These are phyloP conservation scores for Lemur catta DNA, from an alignment of 2,797 vertebrate species.

Conservation along the genomic window DNA sequence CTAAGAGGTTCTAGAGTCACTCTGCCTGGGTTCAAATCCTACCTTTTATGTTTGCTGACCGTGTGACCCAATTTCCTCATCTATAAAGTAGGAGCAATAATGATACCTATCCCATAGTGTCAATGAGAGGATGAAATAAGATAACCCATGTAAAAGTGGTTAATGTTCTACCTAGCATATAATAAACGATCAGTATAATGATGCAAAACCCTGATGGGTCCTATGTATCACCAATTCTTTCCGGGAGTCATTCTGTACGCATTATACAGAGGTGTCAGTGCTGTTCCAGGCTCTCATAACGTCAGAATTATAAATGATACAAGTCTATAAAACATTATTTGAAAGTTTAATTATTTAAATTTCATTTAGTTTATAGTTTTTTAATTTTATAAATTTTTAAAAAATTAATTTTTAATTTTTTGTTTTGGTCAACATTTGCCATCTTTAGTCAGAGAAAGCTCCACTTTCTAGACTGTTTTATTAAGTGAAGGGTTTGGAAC, in stretches of 20 bases:
- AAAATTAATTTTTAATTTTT: not conserved
- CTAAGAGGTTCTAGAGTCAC: not conserved
- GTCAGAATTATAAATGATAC: not conserved
- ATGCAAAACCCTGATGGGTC: not conserved
- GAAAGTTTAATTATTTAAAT: constrained; percentile 9
- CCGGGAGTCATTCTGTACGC: not conserved
- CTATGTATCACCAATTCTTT: not conserved
- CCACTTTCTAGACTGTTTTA: not conserved
- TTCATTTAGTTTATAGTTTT: not conserved
- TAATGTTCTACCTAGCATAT: not conserved
- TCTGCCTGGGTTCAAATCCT: not conserved
- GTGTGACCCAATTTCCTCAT: not conserved
- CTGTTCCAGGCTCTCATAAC: not conserved
- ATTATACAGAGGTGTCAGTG: not conserved
- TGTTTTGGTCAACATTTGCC: not conserved
- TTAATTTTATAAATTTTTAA: not conserved
- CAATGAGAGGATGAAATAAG: not conserved
- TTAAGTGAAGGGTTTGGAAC: not conserved
- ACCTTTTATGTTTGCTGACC: not conserved
- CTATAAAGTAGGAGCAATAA: not conserved
- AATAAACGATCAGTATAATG: not conserved
- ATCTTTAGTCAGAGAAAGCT: not conserved
- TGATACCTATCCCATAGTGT: not conserved
- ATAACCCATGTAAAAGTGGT: not conserved
- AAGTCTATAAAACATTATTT: not conserved